Percentiles rank a stretch among this genome's conserved stretches.
These are phyloP conservation scores for Bujurquina vittata DNA, from an alignment of 2,113 vertebrate genomes.

Conservation along the genomic window DNA sequence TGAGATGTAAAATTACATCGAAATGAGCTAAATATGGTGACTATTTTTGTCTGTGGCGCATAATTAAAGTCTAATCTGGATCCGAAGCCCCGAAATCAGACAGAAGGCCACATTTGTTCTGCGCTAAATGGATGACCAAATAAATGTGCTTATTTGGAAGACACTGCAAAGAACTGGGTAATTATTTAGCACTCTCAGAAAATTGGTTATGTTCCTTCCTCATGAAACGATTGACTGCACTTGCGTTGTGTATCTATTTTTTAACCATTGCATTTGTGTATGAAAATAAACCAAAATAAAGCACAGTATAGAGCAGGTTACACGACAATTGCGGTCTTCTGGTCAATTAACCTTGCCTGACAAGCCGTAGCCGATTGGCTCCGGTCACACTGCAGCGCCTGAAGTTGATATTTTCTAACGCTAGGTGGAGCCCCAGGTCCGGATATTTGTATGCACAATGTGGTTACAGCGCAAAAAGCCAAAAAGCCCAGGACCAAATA, in stretches of 20 bases:
- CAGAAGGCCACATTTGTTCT: neutral
- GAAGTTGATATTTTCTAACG: constrained; percentile 29
- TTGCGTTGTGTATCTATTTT: neutral
- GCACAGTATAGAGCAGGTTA: neutral
- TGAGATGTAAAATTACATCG: neutral
- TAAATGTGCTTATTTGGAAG: neutral
- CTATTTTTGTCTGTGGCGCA: constrained; percentile 5
- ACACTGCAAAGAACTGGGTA: neutral
- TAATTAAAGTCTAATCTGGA: constrained; percentile 3
- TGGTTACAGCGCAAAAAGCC: neutral
- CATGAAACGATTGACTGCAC: neutral
- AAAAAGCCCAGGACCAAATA: neutral
- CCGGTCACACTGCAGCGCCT: neutral
- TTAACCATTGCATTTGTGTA: neutral
- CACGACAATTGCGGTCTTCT: neutral
- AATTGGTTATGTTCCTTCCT: neutral
- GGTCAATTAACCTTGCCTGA: neutral
- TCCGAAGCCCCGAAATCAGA: neutral
- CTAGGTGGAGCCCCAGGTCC: constrained; percentile 57
- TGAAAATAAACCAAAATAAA: neutral
- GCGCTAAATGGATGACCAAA: neutral
- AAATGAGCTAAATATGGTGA: constrained; percentile 1
- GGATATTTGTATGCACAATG: constrained; percentile 3
- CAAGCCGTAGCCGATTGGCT: neutral
- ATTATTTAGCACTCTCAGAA: constrained; percentile 14